Percentiles rank a stretch among this genome's conserved stretches.
phyloP scores from a whole-genome alignment of 2,113 vertebrate species.

The Boleophthalmus pectinirostris region DNA sequence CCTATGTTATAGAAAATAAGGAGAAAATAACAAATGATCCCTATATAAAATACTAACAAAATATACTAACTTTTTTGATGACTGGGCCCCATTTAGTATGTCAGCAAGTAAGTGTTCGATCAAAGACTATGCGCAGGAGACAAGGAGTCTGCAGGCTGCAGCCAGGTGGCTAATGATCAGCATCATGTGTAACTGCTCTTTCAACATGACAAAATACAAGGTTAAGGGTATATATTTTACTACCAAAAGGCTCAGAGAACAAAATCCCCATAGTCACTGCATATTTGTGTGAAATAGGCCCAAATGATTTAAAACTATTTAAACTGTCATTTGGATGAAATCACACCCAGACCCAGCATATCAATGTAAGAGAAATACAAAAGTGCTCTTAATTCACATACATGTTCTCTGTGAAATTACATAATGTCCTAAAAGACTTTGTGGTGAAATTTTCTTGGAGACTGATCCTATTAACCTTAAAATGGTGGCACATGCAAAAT shows the following conservation, averaged over 20 bases:
- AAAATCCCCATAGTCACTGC: not conserved
- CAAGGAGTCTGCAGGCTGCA: constrained; percentile 41
- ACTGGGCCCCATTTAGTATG: constrained; percentile 28
- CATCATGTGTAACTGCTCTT: constrained; percentile 54
- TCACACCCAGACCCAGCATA: not conserved
- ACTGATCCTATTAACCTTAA: no score
- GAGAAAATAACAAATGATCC: not conserved
- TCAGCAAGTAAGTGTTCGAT: constrained; percentile 44
- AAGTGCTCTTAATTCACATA: no score
- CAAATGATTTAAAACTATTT: not conserved
- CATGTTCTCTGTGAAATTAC: not conserved
- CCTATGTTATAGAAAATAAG: not conserved
- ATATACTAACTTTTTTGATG: not conserved
- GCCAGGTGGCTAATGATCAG: constrained; percentile 61
- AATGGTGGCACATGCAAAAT: no score
- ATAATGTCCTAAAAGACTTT: not conserved
- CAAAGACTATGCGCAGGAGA: constrained; percentile 47
- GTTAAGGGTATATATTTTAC: constrained; percentile 33
- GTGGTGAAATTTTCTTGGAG: not conserved
- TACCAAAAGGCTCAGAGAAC: not conserved
- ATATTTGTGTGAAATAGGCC: not conserved
- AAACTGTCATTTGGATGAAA: not conserved
- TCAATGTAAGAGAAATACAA: not conserved
- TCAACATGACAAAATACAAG: constrained; percentile 42
- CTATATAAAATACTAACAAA: not conserved